A percentile compares a stretch with the other conserved stretches of the same genome.
Conservation (phyloP, 2,888 invertebrate species). For the Synanthedon andrenaeformis region DNA sequence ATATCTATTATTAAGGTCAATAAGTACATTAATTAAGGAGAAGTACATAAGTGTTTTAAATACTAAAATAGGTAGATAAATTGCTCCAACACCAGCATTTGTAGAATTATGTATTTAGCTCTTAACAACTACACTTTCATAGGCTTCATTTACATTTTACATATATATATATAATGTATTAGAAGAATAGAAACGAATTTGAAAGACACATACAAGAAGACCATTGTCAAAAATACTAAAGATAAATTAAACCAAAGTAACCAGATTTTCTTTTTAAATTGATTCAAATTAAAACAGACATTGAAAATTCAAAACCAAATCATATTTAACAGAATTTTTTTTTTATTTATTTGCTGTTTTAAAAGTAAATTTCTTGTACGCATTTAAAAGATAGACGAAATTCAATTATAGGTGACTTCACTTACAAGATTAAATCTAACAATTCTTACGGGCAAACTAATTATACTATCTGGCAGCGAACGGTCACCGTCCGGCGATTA, state of each 20-base stretch:
- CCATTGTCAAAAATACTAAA: no score
- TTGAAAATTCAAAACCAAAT: no score
- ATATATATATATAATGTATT: not conserved
- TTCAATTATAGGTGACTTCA: no score
- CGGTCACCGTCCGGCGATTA: constrained; percentile 6
- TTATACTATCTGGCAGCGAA: constrained; percentile 10
- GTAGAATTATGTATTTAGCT: constrained; percentile 21
- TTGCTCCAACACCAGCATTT: constrained; percentile 57
- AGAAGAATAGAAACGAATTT: not conserved
- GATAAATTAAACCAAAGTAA: no score
- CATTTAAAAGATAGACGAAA: no score
- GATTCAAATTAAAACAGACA: no score
- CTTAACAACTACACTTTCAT: constrained; percentile 11
- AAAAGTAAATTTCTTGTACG: no score
- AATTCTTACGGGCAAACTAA: not conserved
- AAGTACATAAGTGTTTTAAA: constrained; percentile 30
- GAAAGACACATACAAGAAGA: no score
- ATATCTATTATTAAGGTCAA: constrained; percentile 6
- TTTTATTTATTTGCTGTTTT: no score
- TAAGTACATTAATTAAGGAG: constrained; percentile 18
- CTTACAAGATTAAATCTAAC: not conserved
- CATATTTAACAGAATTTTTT: no score
- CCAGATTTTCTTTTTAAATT: no score
- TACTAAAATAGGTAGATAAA: constrained; percentile 6
- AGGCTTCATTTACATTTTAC: constrained; percentile 1